Percentiles rank a stretch among this genome's conserved stretches.
Conservation (phyloP, 2,113 vertebrate species). For the Chionis minor region DNA sequence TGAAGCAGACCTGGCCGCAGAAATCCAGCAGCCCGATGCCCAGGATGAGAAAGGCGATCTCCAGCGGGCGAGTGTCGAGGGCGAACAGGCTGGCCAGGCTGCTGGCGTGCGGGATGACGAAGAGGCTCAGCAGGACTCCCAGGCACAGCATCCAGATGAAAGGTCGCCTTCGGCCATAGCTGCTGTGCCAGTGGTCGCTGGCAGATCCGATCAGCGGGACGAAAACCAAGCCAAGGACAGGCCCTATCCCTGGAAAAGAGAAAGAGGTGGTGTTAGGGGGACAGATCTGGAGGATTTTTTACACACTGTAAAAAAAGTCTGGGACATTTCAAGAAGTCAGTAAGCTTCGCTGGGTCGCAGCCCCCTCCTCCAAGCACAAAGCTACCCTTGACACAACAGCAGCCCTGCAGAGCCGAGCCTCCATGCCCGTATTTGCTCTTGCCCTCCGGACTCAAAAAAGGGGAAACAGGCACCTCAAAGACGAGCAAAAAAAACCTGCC, state of each 20-base stretch:
- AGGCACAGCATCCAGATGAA: conserved; percentile 86
- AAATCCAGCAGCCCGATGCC: conserved; percentile 84
- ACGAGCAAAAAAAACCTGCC: not conserved
- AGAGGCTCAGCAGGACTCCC: conserved; percentile 83
- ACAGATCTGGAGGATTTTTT: not conserved
- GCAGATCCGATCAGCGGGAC: conserved; percentile 82
- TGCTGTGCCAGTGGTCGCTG: conserved; percentile 84
- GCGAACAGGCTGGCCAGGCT: conserved; percentile 72
- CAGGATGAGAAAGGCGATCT: conserved; percentile 80
- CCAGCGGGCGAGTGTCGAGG: conserved; percentile 62
- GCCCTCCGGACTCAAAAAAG: fast-evolving
- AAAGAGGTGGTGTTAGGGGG: not conserved
- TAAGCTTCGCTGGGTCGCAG: not conserved
- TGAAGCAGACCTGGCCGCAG: conserved; percentile 89
- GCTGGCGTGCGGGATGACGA: conserved; percentile 79
- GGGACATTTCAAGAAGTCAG: fast-evolving
- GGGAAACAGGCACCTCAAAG: not conserved
- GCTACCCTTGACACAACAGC: not conserved
- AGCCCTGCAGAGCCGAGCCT: not conserved
- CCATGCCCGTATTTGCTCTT: not conserved
- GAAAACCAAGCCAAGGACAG: conserved; percentile 81
- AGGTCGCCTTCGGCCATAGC: conserved; percentile 83
- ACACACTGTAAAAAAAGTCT: not conserved
- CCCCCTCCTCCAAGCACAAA: not conserved
- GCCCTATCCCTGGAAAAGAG: conserved; percentile 79